A percentile compares a stretch with the other conserved stretches of the same genome.
Evolutionary conservation across 2,888 invertebrate species (phyloP).

Genomic region (Protonemura montana): DNA sequence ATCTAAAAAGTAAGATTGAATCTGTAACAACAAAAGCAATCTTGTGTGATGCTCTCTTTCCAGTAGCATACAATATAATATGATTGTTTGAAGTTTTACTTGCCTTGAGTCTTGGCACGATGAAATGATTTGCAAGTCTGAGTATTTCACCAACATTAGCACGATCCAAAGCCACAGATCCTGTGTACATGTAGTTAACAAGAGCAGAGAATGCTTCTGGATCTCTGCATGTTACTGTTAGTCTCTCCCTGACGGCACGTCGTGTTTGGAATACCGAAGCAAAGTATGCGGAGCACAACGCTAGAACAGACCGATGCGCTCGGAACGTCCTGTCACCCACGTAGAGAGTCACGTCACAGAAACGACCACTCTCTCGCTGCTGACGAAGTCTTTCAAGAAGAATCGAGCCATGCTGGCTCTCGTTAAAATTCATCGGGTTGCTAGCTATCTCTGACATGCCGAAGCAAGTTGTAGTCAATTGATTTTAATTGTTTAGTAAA

Average conservation of each 20-base stretch:
- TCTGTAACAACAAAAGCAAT: too few relatives aligned
- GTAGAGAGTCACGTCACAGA: conserved; percentile 68
- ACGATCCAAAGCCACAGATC: conserved; percentile 64
- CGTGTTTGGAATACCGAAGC: conserved; percentile 67
- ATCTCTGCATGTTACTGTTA: conserved; percentile 66
- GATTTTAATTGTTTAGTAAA: background rate
- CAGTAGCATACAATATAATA: too few relatives aligned
- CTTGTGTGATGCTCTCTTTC: too few relatives aligned
- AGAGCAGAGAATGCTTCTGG: conserved; percentile 66
- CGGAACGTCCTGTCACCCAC: conserved; percentile 66
- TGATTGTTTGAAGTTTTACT: background rate
- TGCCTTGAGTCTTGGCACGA: conserved; percentile 65
- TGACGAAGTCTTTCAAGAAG: conserved; percentile 59
- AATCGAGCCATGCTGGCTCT: conserved; percentile 57
- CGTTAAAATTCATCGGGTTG: conserved; percentile 57
- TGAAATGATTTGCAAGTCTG: conserved; percentile 69
- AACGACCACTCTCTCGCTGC: conserved; percentile 65
- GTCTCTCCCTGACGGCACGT: conserved; percentile 63
- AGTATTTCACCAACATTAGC: conserved; percentile 69
- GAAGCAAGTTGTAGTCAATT: background rate
- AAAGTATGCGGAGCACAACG: conserved; percentile 71
- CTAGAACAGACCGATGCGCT: conserved; percentile 69
- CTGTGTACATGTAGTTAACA: conserved; percentile 72
- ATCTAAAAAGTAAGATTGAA: too few relatives aligned
- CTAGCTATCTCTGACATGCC: conserved; percentile 42